A percentile compares a stretch with the other conserved stretches of the same genome.
These are phyloP conservation scores for Anthophora plumipes DNA, from an alignment of 2,888 invertebrate species.

Conservation along the genomic window DNA sequence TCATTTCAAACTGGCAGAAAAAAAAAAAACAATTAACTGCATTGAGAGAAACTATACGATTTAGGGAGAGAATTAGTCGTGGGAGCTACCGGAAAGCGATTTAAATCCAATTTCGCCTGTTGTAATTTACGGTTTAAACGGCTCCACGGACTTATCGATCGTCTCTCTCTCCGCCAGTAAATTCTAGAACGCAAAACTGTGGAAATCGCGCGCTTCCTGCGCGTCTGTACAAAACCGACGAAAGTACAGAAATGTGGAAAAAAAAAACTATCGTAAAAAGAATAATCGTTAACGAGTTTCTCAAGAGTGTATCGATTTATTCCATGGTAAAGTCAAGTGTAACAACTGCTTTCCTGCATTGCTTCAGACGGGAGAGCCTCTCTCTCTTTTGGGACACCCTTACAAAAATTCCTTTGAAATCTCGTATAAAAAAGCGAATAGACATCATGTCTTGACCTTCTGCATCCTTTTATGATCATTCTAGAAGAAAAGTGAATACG, in stretches of 20 bases:
- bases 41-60: background rate
- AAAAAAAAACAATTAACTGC: background rate
- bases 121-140: constrained; percentile 25
- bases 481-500: no score
- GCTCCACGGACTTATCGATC: constrained; percentile 16
- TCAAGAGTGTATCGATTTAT: constrained; percentile 1
- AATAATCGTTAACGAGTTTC: background rate
- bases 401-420: background rate
- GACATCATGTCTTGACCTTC: background rate
- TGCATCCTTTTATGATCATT: background rate
- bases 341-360: constrained; percentile 1
- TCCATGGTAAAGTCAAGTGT: background rate
- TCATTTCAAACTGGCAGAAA: constrained; percentile 5
- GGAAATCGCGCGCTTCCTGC: background rate
- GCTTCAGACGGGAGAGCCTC: background rate
- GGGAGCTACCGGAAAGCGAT: background rate
- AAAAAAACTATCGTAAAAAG: background rate
- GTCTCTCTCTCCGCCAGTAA: background rate
- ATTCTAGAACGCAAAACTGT: background rate
- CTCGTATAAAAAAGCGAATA: no score
- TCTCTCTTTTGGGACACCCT: background rate
- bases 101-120: background rate
- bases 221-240: background rate
- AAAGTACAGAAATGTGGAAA: background rate
- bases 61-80: background rate